These are phyloP conservation scores for Mesocentrotus franciscanus DNA, from an alignment of 53 echinoderm and acorn worm species.

Conservation along the genomic window DNA sequence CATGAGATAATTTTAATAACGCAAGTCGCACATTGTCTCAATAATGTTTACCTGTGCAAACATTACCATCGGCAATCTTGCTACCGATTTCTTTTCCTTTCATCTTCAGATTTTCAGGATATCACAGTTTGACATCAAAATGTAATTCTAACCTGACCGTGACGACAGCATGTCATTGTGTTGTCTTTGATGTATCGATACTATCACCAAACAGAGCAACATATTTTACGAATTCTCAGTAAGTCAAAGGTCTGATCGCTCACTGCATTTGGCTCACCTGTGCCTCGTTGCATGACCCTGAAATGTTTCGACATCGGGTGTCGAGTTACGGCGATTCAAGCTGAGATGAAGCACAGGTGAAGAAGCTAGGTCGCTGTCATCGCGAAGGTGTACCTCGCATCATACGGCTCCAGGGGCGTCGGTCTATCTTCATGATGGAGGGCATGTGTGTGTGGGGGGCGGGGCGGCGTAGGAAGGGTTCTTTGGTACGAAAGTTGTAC, in stretches of 20 bases:
- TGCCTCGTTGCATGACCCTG: background rate
- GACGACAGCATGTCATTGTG: background rate
- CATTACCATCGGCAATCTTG: too few relatives aligned
- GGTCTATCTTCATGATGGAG: background rate
- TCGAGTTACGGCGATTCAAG: background rate
- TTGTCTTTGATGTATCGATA: background rate
- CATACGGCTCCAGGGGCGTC: background rate
- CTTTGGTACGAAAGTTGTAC: too few relatives aligned
- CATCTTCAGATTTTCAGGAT: background rate
- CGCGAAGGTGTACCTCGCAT: background rate
- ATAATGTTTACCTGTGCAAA: too few relatives aligned
- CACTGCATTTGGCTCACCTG: background rate
- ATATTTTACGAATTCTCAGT: slow-evolving; percentile 8
- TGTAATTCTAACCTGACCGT: background rate
- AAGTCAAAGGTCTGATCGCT: slow-evolving; percentile 21
- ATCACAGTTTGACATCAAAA: background rate
- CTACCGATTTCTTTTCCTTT: background rate
- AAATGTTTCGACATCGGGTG: slow-evolving; percentile 6
- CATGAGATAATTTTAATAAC: too few relatives aligned
- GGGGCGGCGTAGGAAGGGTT: too few relatives aligned
- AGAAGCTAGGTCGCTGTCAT: background rate
- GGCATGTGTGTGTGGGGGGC: background rate
- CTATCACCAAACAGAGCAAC: background rate
- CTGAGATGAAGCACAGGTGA: background rate
- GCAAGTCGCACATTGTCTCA: too few relatives aligned